Base-by-base conservation (phyloP, 2,888 invertebrate genomes). In the Lypha dubia region DNA sequence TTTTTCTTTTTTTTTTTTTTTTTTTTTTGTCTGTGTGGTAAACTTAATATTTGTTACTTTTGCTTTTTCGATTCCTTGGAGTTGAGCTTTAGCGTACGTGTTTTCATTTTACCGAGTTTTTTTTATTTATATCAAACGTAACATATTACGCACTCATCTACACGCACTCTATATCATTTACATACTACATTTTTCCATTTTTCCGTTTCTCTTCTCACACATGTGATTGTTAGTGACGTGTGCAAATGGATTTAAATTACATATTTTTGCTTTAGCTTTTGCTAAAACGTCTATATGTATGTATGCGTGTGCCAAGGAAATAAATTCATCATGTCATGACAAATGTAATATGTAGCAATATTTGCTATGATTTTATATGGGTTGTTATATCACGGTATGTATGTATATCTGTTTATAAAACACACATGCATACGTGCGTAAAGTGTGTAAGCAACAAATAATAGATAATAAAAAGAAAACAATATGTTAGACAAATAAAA, bases 221-320 rank as follows among this genome's bases (percentile, higher is more conserved):
- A 79, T 67, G 75, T 62, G 80, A 74, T 89, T 89, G 88, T 87
- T 88, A 90, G 88, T 89, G 89, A 90, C 89, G 89, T 89, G 89
- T 87, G 90, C 87, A 90, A 91, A 91, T 90, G 88, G 91, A 91
- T 91, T 91, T 90, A 90, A 90, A 90, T 90, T 90, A 90, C 88
- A 87, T 88, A 90, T 67, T 38, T 41, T 53, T 3, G 32, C 11
- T 17, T 58, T 17, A 35, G 0, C 5, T n/a, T 58, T 28, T 41
- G 6, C 24, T 17, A 38, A 32, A 53, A 60, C 51, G 53, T 62
- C 15, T 28, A 35, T 65, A 38, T 77, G 73, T 68, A 24, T 49
- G 53, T 58, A 56, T 74, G 77, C 62, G 77, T 77, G 84, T 81
- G 81, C 49, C 73, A 84, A 77, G 67, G 70, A 84, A 80, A 84